Evolutionary conservation across 2,888 invertebrate species (phyloP).

Genomic region (Therioaphis trifolii): DNA sequence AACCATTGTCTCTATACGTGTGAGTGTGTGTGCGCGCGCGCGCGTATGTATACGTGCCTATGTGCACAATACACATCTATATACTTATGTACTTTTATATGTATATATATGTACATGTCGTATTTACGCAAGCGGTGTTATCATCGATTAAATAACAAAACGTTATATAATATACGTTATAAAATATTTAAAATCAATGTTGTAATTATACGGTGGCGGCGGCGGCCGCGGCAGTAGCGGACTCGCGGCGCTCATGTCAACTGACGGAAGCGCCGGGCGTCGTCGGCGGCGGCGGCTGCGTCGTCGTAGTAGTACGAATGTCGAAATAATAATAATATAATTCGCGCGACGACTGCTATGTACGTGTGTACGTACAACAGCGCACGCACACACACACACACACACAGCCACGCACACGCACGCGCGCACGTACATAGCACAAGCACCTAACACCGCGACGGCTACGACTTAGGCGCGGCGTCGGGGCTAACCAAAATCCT

Average conservation of each 20-base stretch:
- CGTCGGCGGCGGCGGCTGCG: background rate
- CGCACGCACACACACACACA: too few species aligned
- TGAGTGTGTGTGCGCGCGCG: too few species aligned
- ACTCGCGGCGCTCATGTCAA: background rate
- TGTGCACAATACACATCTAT: too few species aligned
- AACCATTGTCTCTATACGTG: too few species aligned
- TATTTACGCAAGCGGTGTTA: background rate
- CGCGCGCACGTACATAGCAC: too few species aligned
- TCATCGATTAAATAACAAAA: slow-evolving; percentile 33
- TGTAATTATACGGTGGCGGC: background rate
- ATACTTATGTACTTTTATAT: too few species aligned
- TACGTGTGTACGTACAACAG: too few species aligned
- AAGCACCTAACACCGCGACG: too few species aligned
- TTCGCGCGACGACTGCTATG: background rate
- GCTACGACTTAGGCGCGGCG: too few species aligned
- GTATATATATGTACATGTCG: background rate
- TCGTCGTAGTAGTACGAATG: background rate
- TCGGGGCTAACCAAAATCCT: too few species aligned
- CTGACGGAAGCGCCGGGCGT: background rate
- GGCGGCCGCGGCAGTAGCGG: background rate
- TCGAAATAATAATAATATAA: background rate
- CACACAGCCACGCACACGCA: too few species aligned
- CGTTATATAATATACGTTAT: background rate
- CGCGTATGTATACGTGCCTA: too few species aligned
- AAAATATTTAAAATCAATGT: background rate